Evolutionary conservation across 1,140 invertebrate species (phyloP).

Genomic region (Tetranychus urticae): DNA sequence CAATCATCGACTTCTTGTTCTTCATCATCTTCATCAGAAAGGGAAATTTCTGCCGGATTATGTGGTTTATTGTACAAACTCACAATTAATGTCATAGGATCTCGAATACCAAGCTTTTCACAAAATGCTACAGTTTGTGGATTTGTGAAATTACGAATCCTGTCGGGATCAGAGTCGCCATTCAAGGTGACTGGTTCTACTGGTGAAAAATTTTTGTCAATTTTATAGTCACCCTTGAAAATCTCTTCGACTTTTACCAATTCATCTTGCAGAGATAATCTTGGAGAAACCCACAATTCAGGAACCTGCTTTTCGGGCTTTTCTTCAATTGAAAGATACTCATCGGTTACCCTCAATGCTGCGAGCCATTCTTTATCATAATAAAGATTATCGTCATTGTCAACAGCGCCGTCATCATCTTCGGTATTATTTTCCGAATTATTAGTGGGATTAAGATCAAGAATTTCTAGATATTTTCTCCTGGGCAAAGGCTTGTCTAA

Average conservation of each 20-base stretch:
- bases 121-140: conserved; percentile 59
- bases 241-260: conserved; percentile 33
- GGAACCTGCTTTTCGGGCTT: conserved; percentile 1
- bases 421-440: conserved; percentile 4
- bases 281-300: not conserved
- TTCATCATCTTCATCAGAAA: conserved; percentile 5
- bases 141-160: conserved; percentile 29
- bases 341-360: conserved; percentile 62
- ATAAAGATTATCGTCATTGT: conserved; percentile 25
- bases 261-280: conserved; percentile 36
- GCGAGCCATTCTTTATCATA: conserved; percentile 88
- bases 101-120: conserved; percentile 45
- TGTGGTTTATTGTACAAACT: not conserved
- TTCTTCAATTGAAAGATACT: conserved; percentile 50
- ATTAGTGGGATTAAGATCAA: conserved; percentile 9
- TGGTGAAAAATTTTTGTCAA: conserved; percentile 48
- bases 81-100: conserved; percentile 27
- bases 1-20: too few relatives aligned
- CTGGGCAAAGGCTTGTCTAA: conserved; percentile 84
- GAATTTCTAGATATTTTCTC: conserved; percentile 51
- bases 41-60: conserved; percentile 6
- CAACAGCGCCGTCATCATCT: conserved; percentile 22
- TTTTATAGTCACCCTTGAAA: conserved; percentile 32
- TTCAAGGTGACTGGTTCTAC: conserved; percentile 34
- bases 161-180: conserved; percentile 21